Conservation (phyloP, 1,140 invertebrate species). For the Apis laboriosa region DNA sequence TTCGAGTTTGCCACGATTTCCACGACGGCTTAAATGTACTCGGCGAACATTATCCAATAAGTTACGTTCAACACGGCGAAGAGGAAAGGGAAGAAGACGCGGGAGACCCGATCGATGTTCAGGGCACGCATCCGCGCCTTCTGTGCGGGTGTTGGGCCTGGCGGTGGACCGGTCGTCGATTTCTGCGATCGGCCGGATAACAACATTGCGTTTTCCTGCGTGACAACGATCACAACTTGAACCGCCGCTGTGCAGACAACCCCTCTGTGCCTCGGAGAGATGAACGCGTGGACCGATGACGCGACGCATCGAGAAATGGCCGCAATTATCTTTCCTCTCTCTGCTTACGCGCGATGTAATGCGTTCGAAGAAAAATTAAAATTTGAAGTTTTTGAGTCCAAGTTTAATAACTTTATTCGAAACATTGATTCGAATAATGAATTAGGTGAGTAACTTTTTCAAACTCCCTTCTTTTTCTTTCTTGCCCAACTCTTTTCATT, state of each 20-base stretch:
- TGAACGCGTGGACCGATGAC: neutral
- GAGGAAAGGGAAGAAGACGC: slow-evolving; percentile 92
- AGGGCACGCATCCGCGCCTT: slow-evolving; percentile 88
- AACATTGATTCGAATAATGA: too few relatives aligned
- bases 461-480: neutral
- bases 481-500: neutral
- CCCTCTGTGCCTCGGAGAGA: slow-evolving; percentile 63
- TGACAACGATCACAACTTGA: slow-evolving; percentile 73
- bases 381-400: too few relatives aligned
- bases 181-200: slow-evolving; percentile 80
- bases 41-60: slow-evolving; percentile 94
- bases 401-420: too few relatives aligned
- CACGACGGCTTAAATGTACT: slow-evolving; percentile 85
- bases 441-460: too few relatives aligned
- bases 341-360: neutral
- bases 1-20: neutral
- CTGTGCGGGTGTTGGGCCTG: slow-evolving; percentile 84
- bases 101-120: slow-evolving; percentile 91
- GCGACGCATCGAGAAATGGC: too few relatives aligned
- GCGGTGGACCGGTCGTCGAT: slow-evolving; percentile 73
- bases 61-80: slow-evolving; percentile 92
- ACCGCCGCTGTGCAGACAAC: slow-evolving; percentile 51
- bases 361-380: too few relatives aligned
- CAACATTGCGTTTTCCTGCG: slow-evolving; percentile 82
- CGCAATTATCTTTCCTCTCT: neutral